Percentiles rank a stretch among this genome's conserved stretches.
These are phyloP conservation scores for Choristoneura fumiferana DNA, from an alignment of 1,140 invertebrate species.

Conservation along the genomic window DNA sequence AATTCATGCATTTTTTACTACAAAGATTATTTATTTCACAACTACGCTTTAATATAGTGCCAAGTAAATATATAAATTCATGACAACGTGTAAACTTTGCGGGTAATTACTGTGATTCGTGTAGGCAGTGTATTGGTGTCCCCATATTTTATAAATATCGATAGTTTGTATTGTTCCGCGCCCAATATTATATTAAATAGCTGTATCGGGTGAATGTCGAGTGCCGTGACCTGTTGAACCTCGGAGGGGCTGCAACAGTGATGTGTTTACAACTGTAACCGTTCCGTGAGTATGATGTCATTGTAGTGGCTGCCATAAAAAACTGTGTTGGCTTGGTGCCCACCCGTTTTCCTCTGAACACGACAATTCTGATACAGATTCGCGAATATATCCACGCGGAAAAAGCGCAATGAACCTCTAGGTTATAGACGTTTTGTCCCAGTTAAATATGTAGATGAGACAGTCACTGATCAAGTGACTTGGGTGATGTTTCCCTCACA, in stretches of 20 bases:
- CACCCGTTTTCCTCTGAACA: constrained; percentile 68
- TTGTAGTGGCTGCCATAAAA: constrained; percentile 71
- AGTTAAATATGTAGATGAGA: constrained; percentile 23
- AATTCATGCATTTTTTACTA: constrained; percentile 40
- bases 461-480: background rate
- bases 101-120: constrained; percentile 49
- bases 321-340: constrained; percentile 73
- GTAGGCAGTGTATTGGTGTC: constrained; percentile 64
- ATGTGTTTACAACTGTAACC: constrained; percentile 76
- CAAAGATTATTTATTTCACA: constrained; percentile 30
- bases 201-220: constrained; percentile 29
- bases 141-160: constrained; percentile 48
- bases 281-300: constrained; percentile 76
- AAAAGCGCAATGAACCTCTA: constrained; percentile 52
- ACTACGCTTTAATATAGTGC: constrained; percentile 40
- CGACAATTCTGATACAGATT: constrained; percentile 60
- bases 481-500: background rate
- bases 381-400: constrained; percentile 60
- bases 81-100: constrained; percentile 33
- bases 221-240: constrained; percentile 26
- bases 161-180: constrained; percentile 37
- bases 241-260: constrained; percentile 44
- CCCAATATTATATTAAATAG: constrained; percentile 33
- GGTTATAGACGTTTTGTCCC: constrained; percentile 42
- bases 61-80: constrained; percentile 34